Conservation (phyloP, 2,888 invertebrate genomes). For the Parnassius apollo region DNA sequence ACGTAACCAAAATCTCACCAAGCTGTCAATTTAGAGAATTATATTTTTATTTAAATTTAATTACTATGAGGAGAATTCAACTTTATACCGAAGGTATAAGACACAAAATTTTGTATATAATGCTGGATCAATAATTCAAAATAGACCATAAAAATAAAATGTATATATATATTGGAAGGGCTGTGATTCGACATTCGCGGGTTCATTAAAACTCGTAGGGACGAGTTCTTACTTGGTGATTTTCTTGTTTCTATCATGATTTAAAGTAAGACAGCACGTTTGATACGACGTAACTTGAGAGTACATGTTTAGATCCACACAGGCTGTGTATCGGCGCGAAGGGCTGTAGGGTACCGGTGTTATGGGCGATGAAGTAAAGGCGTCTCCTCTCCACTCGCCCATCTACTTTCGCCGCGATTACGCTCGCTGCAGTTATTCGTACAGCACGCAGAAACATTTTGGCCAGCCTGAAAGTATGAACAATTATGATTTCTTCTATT, state of each 20-base stretch:
- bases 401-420: conserved; percentile 38
- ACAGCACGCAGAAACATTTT: conserved; percentile 60
- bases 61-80: no score
- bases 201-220: no score
- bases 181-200: no score
- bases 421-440: conserved; percentile 66
- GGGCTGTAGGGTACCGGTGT: conserved; percentile 49
- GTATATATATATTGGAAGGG: no score
- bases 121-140: no score
- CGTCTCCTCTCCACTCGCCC: conserved; percentile 61
- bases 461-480: conserved; percentile 44
- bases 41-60: no score
- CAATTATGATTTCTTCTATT: no score
- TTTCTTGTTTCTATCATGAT: no score
- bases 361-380: conserved; percentile 69
- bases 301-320: conserved; percentile 46
- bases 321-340: conserved; percentile 42
- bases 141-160: no score
- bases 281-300: conserved; percentile 1
- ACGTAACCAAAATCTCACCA: neutral
- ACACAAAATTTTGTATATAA: neutral
- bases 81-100: neutral
- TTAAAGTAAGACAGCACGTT: neutral
- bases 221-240: no score
- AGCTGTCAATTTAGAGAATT: neutral